Base-by-base conservation (phyloP, 2,113 vertebrate genomes). In the Leptocoma aspasia region DNA sequence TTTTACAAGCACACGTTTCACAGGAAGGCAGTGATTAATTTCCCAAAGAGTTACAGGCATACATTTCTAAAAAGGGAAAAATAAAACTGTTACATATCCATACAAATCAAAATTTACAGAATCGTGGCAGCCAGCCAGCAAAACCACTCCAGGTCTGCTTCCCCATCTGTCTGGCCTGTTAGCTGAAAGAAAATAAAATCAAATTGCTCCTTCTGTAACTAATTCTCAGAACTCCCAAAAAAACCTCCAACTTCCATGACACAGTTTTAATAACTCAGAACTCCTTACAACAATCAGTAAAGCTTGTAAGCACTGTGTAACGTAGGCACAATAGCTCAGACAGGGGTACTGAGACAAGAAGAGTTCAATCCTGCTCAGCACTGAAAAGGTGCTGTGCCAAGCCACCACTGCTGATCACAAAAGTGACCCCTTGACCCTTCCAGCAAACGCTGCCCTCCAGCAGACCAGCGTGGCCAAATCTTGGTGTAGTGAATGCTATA, bases 21-120 rank as follows among this genome's bases (percentile, higher is more conserved):
- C 94, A 97, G 94, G 94, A 97, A 98, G 96, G 71, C 93, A 95
- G 89, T 33, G 52, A 96, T 96, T 97, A 91, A 95, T 97, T 96
- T 98, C 94, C 91, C 92, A 41, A 94, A 97, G 94, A 94, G 70
- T 89, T 97, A 92, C 50, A 96, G 56, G 92, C 96, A 96, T 96
- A 95, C 71, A 97, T 92, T 97, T 97, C 95, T 96, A 97, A 97
- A 98, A 97, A 97, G 91, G 90, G 93, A 95, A 96, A 97, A 97
- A 97, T 93, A 97, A 97, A 98, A 98, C 94, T 96, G 97, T 96
- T 97, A 97, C 88, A 97, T 95, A 98, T 97, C 97, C 94, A 82
- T 94, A 97, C 96, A 98, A 98, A 98, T 97, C 94, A 98, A 95
- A 98, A 98, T 97, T 97, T 97, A 98, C 72, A 97, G 95, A 97